Evolutionary conservation across 2,113 vertebrate genomes (phyloP).

Genomic region (Procavia capensis): DNA sequence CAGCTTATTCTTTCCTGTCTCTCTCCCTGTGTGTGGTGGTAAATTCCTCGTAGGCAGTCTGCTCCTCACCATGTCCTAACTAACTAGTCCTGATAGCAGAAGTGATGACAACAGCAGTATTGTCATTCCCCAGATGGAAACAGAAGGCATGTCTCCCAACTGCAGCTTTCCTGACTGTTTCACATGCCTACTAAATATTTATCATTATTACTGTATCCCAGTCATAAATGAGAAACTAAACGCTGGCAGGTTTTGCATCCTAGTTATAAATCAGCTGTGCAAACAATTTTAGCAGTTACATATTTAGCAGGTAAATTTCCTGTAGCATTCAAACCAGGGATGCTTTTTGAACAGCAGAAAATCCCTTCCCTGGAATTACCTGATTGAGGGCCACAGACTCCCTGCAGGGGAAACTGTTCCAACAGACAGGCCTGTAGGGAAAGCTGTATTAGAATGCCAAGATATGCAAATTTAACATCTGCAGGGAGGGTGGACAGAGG

Average conservation of each 20-base stretch:
- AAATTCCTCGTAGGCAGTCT: neutral
- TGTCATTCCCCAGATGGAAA: neutral
- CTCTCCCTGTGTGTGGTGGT: neutral
- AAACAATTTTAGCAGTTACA: neutral
- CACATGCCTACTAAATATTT: neutral
- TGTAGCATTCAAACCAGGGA: neutral
- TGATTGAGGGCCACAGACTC: neutral
- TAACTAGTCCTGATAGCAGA: neutral
- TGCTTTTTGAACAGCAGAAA: neutral
- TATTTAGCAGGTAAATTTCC: neutral
- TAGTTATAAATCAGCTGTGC: neutral
- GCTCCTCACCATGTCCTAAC: neutral
- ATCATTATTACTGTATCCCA: neutral
- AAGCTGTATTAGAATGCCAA: neutral
- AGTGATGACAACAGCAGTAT: neutral
- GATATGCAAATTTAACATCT: neutral
- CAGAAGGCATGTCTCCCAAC: neutral
- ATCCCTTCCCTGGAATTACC: neutral
- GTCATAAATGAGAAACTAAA: neutral
- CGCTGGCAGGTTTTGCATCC: neutral
- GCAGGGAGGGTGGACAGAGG: neutral
- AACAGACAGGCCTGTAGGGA: accelerated
- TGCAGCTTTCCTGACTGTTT: neutral
- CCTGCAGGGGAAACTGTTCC: neutral
- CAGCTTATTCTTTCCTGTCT: neutral